phyloP scores from a whole-genome alignment of 2,888 invertebrate species.

The Zele albiditarsus region DNA sequence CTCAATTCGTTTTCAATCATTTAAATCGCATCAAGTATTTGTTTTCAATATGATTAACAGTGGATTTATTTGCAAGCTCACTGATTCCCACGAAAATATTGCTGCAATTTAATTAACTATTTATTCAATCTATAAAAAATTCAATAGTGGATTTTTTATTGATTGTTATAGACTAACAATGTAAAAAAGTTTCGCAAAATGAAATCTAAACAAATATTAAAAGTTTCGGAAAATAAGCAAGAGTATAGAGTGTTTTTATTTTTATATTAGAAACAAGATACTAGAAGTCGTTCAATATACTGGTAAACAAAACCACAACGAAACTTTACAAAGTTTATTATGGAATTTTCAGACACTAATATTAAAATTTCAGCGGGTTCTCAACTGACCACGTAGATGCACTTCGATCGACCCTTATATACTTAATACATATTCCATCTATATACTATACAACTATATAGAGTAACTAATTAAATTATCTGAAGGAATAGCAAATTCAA shows the following conservation, averaged over 20 bases:
- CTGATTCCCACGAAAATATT: not conserved
- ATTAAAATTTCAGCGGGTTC: slow-evolving; percentile 1
- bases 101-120: not conserved
- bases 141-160: not conserved
- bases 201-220: not conserved
- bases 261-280: not conserved
- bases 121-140: not conserved
- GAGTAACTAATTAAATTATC: not conserved
- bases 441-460: not conserved
- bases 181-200: not conserved
- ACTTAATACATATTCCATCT: not conserved
- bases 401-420: not conserved
- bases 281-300: not conserved
- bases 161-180: not conserved
- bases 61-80: not conserved
- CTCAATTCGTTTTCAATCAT: not conserved
- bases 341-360: not conserved
- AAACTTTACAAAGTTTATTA: not conserved
- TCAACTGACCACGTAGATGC: not conserved
- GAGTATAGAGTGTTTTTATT: not conserved
- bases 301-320: not conserved
- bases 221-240: not conserved
- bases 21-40: not conserved
- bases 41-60: not conserved
- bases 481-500: not conserved